phyloP scores from a whole-genome alignment of 2,888 invertebrate genomes.

The Euproctis similis region DNA sequence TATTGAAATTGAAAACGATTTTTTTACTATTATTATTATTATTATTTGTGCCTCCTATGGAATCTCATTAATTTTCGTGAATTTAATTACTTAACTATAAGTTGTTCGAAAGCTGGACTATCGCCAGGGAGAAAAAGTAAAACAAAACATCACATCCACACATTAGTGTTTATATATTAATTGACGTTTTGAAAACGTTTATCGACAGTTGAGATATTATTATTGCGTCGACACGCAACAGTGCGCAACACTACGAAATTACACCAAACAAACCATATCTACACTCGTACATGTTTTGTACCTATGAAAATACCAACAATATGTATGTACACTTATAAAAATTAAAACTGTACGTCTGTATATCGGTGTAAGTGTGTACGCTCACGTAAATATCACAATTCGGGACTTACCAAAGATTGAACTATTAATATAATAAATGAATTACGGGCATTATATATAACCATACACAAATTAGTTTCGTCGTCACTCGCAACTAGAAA shows the following conservation, averaged over 20 bases:
- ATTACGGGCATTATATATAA: slow-evolving; percentile 28
- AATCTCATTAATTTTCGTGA: slow-evolving; percentile 61
- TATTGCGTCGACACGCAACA: no score
- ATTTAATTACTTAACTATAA: slow-evolving; percentile 27
- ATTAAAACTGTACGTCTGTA: no score
- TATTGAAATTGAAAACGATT: slow-evolving; percentile 56
- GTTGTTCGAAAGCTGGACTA: slow-evolving; percentile 30
- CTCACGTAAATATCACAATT: slow-evolving; percentile 8
- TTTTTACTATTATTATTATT: no score
- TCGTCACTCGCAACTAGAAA: neutral
- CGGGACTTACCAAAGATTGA: slow-evolving; percentile 29
- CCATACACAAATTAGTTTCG: slow-evolving; percentile 1
- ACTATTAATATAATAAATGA: slow-evolving; percentile 23
- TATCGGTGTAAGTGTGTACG: neutral
- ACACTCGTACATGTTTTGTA: no score
- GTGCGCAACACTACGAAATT: no score
- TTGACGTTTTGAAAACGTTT: no score
- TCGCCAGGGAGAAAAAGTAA: no score
- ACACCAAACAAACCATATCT: no score
- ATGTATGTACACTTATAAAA: no score
- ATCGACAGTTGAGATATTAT: no score
- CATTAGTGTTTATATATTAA: slow-evolving; percentile 7
- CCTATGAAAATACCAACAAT: no score
- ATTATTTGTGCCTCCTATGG: slow-evolving; percentile 66
- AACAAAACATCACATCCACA: slow-evolving; percentile 32